These are phyloP conservation scores for Athalia rosae DNA, from an alignment of 2,888 invertebrate genomes.

Conservation along the genomic window DNA sequence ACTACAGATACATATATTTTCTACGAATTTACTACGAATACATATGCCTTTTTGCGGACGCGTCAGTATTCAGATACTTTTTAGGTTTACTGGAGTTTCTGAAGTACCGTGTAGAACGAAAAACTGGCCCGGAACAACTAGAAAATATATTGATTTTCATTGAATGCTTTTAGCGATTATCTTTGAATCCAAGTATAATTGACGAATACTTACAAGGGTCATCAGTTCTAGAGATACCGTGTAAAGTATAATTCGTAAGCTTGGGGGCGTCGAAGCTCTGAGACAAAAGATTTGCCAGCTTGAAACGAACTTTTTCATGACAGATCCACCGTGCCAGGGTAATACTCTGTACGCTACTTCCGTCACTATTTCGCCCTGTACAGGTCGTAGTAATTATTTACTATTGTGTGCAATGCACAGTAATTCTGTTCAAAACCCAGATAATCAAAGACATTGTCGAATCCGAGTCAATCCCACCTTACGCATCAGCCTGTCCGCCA, in stretches of 20 bases:
- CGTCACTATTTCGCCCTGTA: slow-evolving; percentile 6
- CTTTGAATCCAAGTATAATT: not conserved
- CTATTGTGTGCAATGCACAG: not conserved
- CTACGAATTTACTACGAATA: no score
- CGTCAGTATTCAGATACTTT: not conserved
- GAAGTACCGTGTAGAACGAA: slow-evolving; percentile 35
- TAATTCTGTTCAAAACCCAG: not conserved
- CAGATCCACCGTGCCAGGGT: slow-evolving; percentile 27
- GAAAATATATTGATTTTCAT: not conserved
- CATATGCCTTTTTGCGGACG: not conserved
- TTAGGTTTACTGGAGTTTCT: not conserved
- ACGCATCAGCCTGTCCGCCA: slow-evolving; percentile 13
- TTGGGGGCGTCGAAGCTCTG: not conserved
- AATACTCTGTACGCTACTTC: slow-evolving; percentile 14
- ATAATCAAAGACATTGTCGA: not conserved
- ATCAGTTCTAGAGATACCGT: slow-evolving; percentile 20
- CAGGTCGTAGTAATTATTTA: not conserved
- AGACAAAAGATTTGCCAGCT: slow-evolving; percentile 35
- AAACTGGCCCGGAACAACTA: slow-evolving; percentile 28
- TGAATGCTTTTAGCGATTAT: not conserved
- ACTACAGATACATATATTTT: no score
- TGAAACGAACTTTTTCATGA: slow-evolving; percentile 23
- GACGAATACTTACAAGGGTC: slow-evolving; percentile 4
- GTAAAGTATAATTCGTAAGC: slow-evolving; percentile 25
- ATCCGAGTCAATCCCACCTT: slow-evolving; percentile 3